Evolutionary conservation across 2,797 vertebrate species (phyloP), one percentile per base, ranked within the genome.

Genomic region (Neosilurus hyrtlii): DNA sequence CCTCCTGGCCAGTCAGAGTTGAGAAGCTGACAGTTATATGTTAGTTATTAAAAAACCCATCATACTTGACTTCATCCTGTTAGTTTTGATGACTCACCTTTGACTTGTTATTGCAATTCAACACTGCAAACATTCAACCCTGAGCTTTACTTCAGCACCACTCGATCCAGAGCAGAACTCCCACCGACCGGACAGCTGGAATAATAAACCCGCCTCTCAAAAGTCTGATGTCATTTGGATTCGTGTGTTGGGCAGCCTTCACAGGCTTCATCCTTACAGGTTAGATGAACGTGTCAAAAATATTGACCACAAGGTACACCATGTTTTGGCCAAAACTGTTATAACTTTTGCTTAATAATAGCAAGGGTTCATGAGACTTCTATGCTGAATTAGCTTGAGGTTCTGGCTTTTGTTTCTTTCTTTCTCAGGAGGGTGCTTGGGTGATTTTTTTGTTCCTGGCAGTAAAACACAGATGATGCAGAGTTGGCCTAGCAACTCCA

Each of bases 401-500:
- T 72, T 66, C 62, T 73, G 68, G 67, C 65, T 73, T 56, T n/a
- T 37, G 22, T 75, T 56, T 35, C 70, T 9, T 18, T 8, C 65
- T 76, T 81, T 78, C 83, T 72, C 80, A 73, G 62, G 63, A 57
- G 65, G 73, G 84, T 71, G 73, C 72, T 75, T n/a, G 12, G 56
- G 37, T 71, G 26, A 16, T 57, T 73, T 79, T 66, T 73, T 56
- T 77, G 67, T 79, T 67, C 62, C 54, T 78, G 73, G 74, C 77
- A 79, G 65, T 15, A 37, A 65, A 8, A 59, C 15, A 52, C 72
- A 51, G 63, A 70, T 43, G 54, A 63, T 51, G 43, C 81, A 68
- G 73, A 73, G 81, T 85, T 83, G 78, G 63, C 67, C 80, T 66
- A 37, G 85, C 81, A 81, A 82, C 81, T 70, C 35, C 57, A 72